A percentile compares a stretch with the other conserved stretches of the same genome.
These are phyloP conservation scores for Sternotherus odoratus DNA, from an alignment of 2,797 vertebrate genomes.

Conservation along the genomic window DNA sequence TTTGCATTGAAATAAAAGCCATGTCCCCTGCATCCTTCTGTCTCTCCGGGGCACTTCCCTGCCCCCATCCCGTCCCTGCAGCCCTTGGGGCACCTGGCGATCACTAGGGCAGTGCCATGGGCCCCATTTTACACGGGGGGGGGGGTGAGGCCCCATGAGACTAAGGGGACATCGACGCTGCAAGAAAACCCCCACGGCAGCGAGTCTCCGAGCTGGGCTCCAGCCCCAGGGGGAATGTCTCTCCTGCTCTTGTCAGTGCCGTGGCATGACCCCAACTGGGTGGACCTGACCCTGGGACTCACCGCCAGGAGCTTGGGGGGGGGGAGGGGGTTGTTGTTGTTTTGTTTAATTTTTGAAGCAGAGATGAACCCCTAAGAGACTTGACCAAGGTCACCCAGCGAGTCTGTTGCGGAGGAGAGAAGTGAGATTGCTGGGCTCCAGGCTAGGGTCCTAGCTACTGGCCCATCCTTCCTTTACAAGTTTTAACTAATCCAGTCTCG, in stretches of 20 bases:
- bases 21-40: not conserved
- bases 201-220: not conserved
- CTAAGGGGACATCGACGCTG: too few relatives aligned
- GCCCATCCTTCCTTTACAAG: not conserved
- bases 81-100: not conserved
- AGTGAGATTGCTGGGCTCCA: not conserved
- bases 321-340: too few relatives aligned
- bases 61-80: not conserved
- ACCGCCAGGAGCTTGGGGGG: fast-evolving
- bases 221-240: not conserved
- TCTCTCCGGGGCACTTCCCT: not conserved
- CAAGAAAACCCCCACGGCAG: not conserved
- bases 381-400: not conserved
- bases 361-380: not conserved
- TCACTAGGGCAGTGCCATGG: not conserved
- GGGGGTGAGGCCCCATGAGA: not conserved
- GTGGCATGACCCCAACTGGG: not conserved
- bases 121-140: too few relatives aligned
- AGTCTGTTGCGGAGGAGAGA: not conserved
- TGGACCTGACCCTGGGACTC: not conserved
- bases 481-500: not conserved
- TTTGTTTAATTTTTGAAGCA: not conserved
- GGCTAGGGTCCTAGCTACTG: not conserved
- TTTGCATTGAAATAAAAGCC: not conserved
- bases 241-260: not conserved